Evolutionary conservation across 1,140 invertebrate genomes (phyloP).

Genomic region (Lamellibrachia luymesi): DNA sequence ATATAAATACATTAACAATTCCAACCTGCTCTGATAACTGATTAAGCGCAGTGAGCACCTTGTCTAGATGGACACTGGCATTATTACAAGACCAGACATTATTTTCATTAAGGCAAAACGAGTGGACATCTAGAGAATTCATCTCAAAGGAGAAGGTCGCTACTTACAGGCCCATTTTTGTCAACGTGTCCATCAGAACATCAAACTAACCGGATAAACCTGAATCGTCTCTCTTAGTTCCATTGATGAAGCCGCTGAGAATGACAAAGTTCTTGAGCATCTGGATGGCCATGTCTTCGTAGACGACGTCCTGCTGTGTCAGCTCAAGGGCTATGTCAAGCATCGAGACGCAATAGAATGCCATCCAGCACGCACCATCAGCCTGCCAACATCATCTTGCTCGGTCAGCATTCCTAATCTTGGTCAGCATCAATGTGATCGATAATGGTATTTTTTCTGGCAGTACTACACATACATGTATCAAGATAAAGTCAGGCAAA

Average conservation of each 20-base stretch:
- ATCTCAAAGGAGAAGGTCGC: not conserved
- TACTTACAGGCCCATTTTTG: too few relatives aligned
- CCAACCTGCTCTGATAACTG: too few relatives aligned
- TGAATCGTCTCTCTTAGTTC: not conserved
- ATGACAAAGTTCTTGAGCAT: constrained; percentile 58
- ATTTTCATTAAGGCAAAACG: constrained; percentile 33
- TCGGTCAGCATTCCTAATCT: too few relatives aligned
- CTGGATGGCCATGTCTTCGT: constrained; percentile 58
- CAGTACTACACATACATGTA: not conserved
- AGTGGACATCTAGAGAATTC: not conserved
- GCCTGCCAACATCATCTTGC: constrained; percentile 36
- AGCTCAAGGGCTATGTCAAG: constrained; percentile 56
- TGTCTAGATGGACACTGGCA: too few relatives aligned
- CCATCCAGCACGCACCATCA: constrained; percentile 59
- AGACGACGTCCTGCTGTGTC: constrained; percentile 49
- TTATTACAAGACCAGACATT: too few relatives aligned
- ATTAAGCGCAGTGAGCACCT: too few relatives aligned
- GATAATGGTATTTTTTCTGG: not conserved
- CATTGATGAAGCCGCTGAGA: constrained; percentile 56
- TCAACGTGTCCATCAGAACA: not conserved
- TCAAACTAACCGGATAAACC: not conserved
- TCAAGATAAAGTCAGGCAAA: not conserved
- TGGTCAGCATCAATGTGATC: too few relatives aligned
- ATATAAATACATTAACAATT: not conserved
- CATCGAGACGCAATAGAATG: constrained; percentile 56